phyloP scores from a whole-genome alignment of 2,888 invertebrate species.

The Perizoma flavofasciatum region DNA sequence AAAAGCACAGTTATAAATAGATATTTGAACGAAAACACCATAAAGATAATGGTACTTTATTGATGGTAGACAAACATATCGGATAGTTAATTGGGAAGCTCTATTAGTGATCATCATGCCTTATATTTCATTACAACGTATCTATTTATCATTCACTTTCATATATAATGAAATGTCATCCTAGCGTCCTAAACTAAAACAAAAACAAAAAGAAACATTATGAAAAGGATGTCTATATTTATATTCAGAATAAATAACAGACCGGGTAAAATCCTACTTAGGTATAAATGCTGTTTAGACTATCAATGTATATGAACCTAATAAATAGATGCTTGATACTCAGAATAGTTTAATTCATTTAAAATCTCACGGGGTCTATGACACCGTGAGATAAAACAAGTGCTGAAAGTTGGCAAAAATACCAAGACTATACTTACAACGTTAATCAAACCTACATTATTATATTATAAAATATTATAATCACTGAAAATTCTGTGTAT shows the following conservation, averaged over 20 bases:
- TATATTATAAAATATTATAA: background rate
- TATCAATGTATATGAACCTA: conserved; percentile 29
- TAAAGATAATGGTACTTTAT: conserved; percentile 41
- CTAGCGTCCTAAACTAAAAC: conserved; percentile 50
- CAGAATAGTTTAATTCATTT: background rate
- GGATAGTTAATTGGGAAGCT: conserved; percentile 71
- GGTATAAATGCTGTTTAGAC: conserved; percentile 36
- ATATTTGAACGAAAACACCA: conserved; percentile 10
- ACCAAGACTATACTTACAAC: background rate
- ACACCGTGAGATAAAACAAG: conserved; percentile 5
- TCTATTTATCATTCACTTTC: conserved; percentile 59
- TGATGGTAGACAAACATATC: conserved; percentile 66
- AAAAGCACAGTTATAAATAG: conserved; percentile 2
- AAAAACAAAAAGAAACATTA: conserved; percentile 67
- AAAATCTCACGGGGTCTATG: conserved; percentile 6
- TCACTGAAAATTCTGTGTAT: background rate
- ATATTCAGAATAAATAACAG: conserved; percentile 45
- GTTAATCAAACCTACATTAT: no score
- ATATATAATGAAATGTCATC: conserved; percentile 47
- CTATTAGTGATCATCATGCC: conserved; percentile 67
- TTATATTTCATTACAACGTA: conserved; percentile 57
- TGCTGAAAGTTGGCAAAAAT: background rate
- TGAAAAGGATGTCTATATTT: conserved; percentile 43
- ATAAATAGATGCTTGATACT: conserved; percentile 22
- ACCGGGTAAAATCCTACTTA: conserved; percentile 25